Base-by-base conservation (phyloP, 2,888 invertebrate genomes). In the Proisotoma minuta region DNA sequence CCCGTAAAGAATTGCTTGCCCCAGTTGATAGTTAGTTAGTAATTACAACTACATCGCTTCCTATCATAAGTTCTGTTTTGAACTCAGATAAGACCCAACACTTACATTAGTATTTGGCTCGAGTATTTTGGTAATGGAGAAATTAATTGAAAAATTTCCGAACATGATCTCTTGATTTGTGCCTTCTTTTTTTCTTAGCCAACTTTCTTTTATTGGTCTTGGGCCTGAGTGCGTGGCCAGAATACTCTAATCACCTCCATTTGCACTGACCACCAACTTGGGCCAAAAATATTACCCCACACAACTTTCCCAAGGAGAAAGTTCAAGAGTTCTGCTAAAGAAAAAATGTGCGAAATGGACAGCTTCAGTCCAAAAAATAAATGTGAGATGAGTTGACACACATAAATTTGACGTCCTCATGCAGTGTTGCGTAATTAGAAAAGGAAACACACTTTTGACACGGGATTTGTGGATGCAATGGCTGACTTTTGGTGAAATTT, bases 121-220 rank as follows among this genome's bases (percentile, higher is more conserved):
- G 50, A 58, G 58, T 50, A 43, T 43, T 43, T 27, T 28, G 49
- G 50, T 53, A 57, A 62, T 59, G 52, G 60, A 63, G 66, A 72
- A 70, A 72, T 72, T 72, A 72, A 72, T 72, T 72, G 70, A 70
- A 70, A 70, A 69, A 72, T 72, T 72, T 70, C 58, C 57, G 64
- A 70, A 70, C 70, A 72, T 69, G 72, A 72, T 70, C 70, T 72
- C 72, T 72, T 72, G 72, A 72, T 72, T 72, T 72, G 70, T 70
- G 66, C 66, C 62, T 62, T 66, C 51, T 59, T 51, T 51, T 23
- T 47, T 27, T 39, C 43, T 56, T 24, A 24, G 63, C 63, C 57
- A 65, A 68, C 63, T 69, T 68, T 62, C 61, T 69, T 68, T 70
- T 69, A 69, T 71, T 71, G 66, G 70, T 63, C 63, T 65, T 66